phyloP scores from a whole-genome alignment of 2,113 vertebrate species.

The Gadus chalcogrammus region DNA sequence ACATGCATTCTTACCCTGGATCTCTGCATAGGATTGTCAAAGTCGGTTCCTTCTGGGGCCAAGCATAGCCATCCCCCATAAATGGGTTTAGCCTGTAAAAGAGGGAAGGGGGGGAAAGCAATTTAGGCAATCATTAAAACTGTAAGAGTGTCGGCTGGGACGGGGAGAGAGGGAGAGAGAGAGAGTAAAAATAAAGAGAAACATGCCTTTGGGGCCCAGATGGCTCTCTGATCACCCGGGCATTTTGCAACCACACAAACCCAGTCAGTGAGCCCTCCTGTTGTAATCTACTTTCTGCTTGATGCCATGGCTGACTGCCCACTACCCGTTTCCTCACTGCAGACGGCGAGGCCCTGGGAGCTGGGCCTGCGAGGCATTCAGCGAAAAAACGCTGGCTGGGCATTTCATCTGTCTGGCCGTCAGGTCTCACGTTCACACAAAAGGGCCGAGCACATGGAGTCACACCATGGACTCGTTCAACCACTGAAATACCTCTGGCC shows the following conservation, averaged over 20 bases:
- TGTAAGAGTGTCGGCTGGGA: slow-evolving; percentile 21
- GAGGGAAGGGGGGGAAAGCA: slow-evolving; percentile 18
- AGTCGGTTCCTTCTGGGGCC: slow-evolving; percentile 82
- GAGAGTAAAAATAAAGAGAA: not conserved
- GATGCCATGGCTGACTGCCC: slow-evolving; percentile 32
- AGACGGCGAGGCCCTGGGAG: slow-evolving; percentile 7
- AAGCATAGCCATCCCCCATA: slow-evolving; percentile 82
- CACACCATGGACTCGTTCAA: slow-evolving; percentile 11
- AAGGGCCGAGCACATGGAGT: not conserved
- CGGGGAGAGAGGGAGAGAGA: slow-evolving; percentile 4
- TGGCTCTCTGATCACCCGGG: slow-evolving; percentile 28
- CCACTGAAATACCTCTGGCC: slow-evolving; percentile 2
- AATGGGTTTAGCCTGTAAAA: slow-evolving; percentile 80
- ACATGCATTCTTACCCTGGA: slow-evolving; percentile 69
- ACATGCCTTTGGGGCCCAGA: slow-evolving; percentile 41
- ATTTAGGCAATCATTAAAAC: slow-evolving; percentile 64
- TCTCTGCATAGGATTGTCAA: slow-evolving; percentile 82
- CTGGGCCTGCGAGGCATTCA: too few relatives aligned
- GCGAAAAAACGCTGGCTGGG: not conserved
- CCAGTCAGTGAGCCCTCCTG: slow-evolving; percentile 10
- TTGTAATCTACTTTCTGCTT: slow-evolving; percentile 27
- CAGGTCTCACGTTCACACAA: slow-evolving; percentile 5
- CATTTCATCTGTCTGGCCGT: not conserved
- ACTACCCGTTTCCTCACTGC: slow-evolving; percentile 2
- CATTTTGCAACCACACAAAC: slow-evolving; percentile 31